Evolutionary conservation across 2,113 vertebrate species (phyloP).

Genomic region (Cyanistes caeruleus): DNA sequence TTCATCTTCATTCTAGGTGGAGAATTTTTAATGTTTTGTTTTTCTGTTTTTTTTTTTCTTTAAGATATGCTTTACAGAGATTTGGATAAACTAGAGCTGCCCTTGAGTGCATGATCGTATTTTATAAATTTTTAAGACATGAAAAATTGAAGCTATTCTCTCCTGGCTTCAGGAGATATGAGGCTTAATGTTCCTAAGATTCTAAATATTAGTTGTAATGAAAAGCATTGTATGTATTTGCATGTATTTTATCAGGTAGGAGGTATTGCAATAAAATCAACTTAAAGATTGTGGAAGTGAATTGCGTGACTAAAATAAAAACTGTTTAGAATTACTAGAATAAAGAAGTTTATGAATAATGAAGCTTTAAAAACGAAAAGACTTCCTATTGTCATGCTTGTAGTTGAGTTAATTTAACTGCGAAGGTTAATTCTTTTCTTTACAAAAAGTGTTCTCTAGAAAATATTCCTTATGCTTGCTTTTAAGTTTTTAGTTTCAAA

Average conservation of each 20-base stretch:
- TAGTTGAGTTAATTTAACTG: neutral
- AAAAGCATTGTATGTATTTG: neutral
- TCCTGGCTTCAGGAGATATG: neutral
- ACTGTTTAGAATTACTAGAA: neutral
- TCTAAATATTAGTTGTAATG: neutral
- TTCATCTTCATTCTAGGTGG: too few relatives aligned
- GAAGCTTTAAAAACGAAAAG: neutral
- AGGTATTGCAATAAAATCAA: neutral
- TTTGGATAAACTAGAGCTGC: neutral
- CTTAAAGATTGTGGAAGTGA: neutral
- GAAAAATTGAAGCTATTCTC: neutral
- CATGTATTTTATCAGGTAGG: neutral
- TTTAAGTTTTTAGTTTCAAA: neutral
- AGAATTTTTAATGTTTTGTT: neutral
- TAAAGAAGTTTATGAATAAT: neutral
- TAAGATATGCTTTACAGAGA: neutral
- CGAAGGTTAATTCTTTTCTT: neutral
- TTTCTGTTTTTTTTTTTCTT: neutral
- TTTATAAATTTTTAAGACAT: neutral
- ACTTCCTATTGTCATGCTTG: neutral
- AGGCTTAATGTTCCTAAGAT: neutral
- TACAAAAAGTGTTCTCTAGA: neutral
- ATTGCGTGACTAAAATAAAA: constrained; percentile 5
- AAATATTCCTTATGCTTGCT: neutral
- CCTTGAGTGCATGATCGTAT: neutral